Conservation (phyloP, 2,113 vertebrate species). For the Emydocephalus ijimae region DNA sequence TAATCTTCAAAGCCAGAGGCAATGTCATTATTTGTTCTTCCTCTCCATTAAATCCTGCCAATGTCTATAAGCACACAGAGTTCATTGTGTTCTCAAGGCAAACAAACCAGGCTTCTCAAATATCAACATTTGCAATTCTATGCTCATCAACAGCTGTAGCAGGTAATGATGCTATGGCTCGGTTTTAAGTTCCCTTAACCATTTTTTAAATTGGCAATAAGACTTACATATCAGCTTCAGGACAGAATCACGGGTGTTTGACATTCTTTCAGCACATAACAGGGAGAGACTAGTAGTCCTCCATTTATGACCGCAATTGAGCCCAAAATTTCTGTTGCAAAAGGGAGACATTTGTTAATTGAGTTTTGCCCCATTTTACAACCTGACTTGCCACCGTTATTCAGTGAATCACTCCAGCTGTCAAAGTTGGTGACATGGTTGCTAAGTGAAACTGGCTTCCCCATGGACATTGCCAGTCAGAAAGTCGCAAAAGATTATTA, state of each 20-base stretch:
- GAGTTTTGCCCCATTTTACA: not conserved
- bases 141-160: not conserved
- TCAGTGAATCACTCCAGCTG: too few species aligned
- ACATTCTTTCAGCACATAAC: not conserved
- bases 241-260: not conserved
- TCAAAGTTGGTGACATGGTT: too few species aligned
- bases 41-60: not conserved
- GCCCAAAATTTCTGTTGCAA: not conserved
- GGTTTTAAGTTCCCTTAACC: not conserved
- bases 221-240: not conserved
- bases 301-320: not conserved
- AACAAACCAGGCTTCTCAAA: not conserved
- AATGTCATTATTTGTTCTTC: not conserved
- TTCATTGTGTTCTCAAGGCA: not conserved
- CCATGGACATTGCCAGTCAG: too few species aligned
- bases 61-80: not conserved
- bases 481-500: too few species aligned
- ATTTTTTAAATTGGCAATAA: not conserved
- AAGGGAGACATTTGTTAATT: not conserved
- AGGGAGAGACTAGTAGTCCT: not conserved
- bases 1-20: not conserved
- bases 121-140: not conserved
- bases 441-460: too few species aligned
- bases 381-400: not conserved
- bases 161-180: not conserved